Percentiles rank a stretch among this genome's conserved stretches.
Conservation (phyloP, 2,888 invertebrate species). For the Amphiduros pacificus region DNA sequence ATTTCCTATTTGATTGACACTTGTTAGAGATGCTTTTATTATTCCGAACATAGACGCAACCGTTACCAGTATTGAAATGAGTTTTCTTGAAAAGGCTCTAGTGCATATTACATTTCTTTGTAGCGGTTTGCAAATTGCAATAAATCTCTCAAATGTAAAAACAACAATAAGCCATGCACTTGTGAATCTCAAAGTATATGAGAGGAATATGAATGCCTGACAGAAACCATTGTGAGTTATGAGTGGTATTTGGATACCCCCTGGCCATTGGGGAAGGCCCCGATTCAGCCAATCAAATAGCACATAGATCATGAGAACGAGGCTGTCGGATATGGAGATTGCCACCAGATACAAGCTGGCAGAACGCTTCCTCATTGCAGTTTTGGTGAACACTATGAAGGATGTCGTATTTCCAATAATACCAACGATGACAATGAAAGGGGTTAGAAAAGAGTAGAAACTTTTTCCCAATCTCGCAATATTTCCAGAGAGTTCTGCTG, state of each 20-base stretch:
- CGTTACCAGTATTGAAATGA: slow-evolving; percentile 36
- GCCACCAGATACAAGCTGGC: slow-evolving; percentile 80
- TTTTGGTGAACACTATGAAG: slow-evolving; percentile 71
- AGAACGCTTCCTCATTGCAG: slow-evolving; percentile 68
- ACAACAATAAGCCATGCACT: slow-evolving; percentile 52
- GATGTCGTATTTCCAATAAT: slow-evolving; percentile 23
- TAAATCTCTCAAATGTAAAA: slow-evolving; percentile 51
- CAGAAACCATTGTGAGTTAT: slow-evolving; percentile 39
- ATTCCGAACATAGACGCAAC: slow-evolving; percentile 33
- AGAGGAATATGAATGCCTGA: slow-evolving; percentile 73
- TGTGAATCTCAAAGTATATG: slow-evolving; percentile 57
- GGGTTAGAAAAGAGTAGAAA: slow-evolving; percentile 25
- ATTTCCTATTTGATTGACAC: slow-evolving; percentile 23
- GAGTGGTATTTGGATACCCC: slow-evolving; percentile 30
- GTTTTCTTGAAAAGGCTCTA: slow-evolving; percentile 37
- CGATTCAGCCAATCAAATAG: slow-evolving; percentile 51
- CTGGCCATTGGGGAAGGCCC: slow-evolving; percentile 38
- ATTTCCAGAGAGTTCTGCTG: too few species aligned
- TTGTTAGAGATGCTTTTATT: slow-evolving; percentile 27
- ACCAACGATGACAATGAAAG: slow-evolving; percentile 26
- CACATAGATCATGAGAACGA: slow-evolving; percentile 68
- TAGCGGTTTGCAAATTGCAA: slow-evolving; percentile 51
- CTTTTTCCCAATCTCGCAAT: slow-evolving; percentile 8
- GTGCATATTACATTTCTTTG: slow-evolving; percentile 44
- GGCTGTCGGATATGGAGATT: slow-evolving; percentile 76